phyloP scores from a whole-genome alignment of 1,140 invertebrate species.

The Atta texana region DNA sequence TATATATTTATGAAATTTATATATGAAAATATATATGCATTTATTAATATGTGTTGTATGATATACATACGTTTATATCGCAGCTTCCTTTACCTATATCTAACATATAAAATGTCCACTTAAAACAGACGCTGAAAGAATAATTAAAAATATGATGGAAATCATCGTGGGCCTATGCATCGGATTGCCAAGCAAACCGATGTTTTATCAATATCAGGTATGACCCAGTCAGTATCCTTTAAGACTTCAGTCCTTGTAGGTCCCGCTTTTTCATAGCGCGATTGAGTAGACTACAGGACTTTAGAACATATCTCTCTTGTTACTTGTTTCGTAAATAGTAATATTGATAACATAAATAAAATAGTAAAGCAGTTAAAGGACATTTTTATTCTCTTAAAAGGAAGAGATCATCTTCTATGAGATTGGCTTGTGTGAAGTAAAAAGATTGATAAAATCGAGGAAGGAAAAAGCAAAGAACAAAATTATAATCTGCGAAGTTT shows the following conservation, averaged over 20 bases:
- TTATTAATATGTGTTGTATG: constrained; percentile 68
- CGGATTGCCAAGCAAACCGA: constrained; percentile 81
- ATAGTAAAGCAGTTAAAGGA: neutral
- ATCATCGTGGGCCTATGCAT: constrained; percentile 84
- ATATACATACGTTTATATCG: constrained; percentile 81
- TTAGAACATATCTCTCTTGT: constrained; percentile 9
- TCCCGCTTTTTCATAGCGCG: constrained; percentile 75
- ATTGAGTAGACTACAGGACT: constrained; percentile 2
- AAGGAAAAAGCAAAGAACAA: neutral
- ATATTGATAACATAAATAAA: neutral
- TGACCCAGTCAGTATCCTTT: constrained; percentile 84
- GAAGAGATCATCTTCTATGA: neutral
- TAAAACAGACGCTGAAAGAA: constrained; percentile 86
- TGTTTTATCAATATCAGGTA: constrained; percentile 84
- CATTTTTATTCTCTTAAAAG: neutral
- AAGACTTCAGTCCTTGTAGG: constrained; percentile 83
- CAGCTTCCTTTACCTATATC: constrained; percentile 82
- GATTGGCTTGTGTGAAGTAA: constrained; percentile 12
- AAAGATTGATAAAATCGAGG: neutral
- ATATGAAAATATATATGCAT: constrained; percentile 42
- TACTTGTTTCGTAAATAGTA: constrained; percentile 19
- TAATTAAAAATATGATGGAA: constrained; percentile 85
- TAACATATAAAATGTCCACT: constrained; percentile 86
- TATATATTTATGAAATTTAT: constrained; percentile 8
- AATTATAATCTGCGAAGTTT: constrained; percentile 73